A percentile compares a stretch with the other conserved stretches of the same genome.
phyloP scores from a whole-genome alignment of 2,797 vertebrate species.

The Pristis pectinata region DNA sequence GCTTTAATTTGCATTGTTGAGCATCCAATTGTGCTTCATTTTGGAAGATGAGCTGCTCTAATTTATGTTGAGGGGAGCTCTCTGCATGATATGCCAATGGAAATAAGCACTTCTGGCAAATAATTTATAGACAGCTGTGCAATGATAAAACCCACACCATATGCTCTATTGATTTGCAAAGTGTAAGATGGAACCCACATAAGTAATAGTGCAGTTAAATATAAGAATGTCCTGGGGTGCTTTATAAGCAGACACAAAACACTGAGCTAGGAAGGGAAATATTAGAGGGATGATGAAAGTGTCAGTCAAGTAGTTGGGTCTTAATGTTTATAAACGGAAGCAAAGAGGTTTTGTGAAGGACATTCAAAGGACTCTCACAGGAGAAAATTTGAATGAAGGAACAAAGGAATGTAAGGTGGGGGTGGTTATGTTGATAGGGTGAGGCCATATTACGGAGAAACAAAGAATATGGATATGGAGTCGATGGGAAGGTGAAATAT shows the following conservation, averaged over 20 bases:
- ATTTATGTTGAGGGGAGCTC: not conserved
- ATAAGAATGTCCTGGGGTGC: not conserved
- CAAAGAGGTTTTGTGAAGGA: not conserved
- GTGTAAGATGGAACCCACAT: not conserved
- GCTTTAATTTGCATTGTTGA: not conserved
- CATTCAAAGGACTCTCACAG: not conserved
- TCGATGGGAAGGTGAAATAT: not conserved
- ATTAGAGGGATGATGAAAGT: not conserved
- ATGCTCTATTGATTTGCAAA: not conserved
- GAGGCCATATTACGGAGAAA: not conserved
- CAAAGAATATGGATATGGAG: not conserved
- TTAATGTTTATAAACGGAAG: not conserved
- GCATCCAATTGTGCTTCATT: not conserved
- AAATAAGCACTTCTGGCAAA: not conserved
- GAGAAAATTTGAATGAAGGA: not conserved
- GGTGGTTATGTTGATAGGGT: not conserved
- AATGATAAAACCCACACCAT: not conserved
- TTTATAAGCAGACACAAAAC: not conserved
- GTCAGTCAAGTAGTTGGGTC: not conserved
- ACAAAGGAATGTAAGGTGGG: not conserved
- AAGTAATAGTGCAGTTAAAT: not conserved
- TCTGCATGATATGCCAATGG: not conserved
- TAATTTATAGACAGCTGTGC: not conserved
- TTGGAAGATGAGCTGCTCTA: not conserved
- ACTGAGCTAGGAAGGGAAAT: not conserved